Evolutionary conservation across 1,140 invertebrate genomes (phyloP).

Genomic region (Drosophila virilis): DNA sequence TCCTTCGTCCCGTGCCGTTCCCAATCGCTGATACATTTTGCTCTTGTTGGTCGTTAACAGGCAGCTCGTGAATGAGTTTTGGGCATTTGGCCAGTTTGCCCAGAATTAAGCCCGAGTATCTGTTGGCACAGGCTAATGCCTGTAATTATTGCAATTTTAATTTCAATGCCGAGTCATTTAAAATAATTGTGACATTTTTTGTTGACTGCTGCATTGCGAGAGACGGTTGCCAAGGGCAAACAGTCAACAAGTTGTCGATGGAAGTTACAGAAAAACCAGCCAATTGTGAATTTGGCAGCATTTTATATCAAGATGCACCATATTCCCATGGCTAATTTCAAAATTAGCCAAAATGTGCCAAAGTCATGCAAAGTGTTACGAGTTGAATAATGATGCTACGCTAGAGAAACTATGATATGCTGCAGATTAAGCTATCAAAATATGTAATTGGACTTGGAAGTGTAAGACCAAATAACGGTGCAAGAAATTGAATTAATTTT

Average conservation of each 20-base stretch:
- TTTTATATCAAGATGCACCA: conserved; percentile 4
- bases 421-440: too few species aligned
- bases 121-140: conserved; percentile 54
- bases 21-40: conserved; percentile 7
- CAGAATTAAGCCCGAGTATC: background rate
- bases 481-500: too few species aligned
- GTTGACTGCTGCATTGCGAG: background rate
- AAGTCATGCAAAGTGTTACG: background rate
- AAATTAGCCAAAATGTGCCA: background rate
- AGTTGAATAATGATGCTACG: too few species aligned
- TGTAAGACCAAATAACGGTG: too few species aligned
- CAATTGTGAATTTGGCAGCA: conserved; percentile 29
- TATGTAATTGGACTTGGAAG: too few species aligned
- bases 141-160: conserved; percentile 78
- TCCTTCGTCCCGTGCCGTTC: background rate
- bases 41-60: conserved; percentile 14
- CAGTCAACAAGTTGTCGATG: conserved; percentile 64
- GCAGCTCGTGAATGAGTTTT: conserved; percentile 32
- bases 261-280: conserved; percentile 2
- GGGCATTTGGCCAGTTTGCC: conserved; percentile 52
- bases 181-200: conserved; percentile 70
- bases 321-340: conserved; percentile 12
- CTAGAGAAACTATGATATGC: too few species aligned
- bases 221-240: conserved; percentile 18
- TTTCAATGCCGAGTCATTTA: conserved; percentile 77